Conservation (phyloP, 2,888 invertebrate genomes). For the Loripinus fragilis region DNA sequence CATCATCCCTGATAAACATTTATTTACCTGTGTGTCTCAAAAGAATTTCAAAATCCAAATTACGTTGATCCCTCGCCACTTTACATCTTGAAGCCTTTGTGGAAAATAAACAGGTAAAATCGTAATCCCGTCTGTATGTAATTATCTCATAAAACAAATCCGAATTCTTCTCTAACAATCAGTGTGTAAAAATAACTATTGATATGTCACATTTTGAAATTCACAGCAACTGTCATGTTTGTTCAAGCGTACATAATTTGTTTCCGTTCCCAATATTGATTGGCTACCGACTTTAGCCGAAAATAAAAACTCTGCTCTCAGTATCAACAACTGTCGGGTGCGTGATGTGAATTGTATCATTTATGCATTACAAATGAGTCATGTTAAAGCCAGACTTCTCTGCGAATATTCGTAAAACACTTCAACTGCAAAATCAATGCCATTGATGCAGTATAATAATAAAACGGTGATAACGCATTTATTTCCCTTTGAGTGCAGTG, state of each 20-base stretch:
- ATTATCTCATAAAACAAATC: too few species aligned
- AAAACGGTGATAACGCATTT: too few species aligned
- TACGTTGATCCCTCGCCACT: too few species aligned
- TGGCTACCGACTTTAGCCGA: conserved; percentile 52
- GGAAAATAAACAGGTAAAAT: too few species aligned
- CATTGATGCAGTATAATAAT: background rate
- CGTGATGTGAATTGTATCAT: conserved; percentile 34
- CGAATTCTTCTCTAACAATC: too few species aligned
- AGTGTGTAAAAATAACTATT: too few species aligned
- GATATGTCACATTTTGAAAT: conserved; percentile 7
- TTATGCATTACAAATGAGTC: conserved; percentile 50
- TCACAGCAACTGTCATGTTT: conserved; percentile 25
- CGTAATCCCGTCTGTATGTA: too few species aligned
- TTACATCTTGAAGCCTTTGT: too few species aligned
- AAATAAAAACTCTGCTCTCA: background rate
- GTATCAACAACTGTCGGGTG: background rate
- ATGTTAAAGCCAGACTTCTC: conserved; percentile 13
- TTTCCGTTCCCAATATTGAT: conserved; percentile 40
- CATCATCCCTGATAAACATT: background rate
- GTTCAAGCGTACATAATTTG: conserved; percentile 53
- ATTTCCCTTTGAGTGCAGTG: too few species aligned
- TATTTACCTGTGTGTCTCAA: background rate
- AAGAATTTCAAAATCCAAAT: too few species aligned
- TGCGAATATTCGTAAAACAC: background rate
- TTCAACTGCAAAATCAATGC: background rate